These are phyloP conservation scores for Ictalurus furcatus DNA, from an alignment of 2,113 vertebrate genomes.

Conservation along the genomic window DNA sequence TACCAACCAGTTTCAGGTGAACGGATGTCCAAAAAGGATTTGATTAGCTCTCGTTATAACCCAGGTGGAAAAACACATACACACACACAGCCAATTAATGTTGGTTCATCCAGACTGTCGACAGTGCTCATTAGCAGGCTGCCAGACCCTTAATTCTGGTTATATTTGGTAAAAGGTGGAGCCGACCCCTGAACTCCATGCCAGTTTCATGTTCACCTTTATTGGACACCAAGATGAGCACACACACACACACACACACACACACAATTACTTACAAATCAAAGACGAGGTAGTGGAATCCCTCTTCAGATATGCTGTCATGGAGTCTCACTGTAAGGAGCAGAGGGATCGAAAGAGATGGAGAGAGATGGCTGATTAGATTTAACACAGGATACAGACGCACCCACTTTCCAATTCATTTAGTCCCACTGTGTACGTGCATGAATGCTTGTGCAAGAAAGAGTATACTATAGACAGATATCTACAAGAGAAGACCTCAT, in stretches of 20 bases:
- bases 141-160: slow-evolving; percentile 20
- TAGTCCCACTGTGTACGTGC: background rate
- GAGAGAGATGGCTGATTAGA: slow-evolving; percentile 34
- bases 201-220: background rate
- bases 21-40: background rate
- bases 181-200: background rate
- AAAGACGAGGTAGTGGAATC: slow-evolving; percentile 55
- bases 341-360: slow-evolving; percentile 4
- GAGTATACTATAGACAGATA: background rate
- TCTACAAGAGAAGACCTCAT: slow-evolving; percentile 21
- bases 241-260: slow-evolving; percentile 3
- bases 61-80: background rate
- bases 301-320: slow-evolving; percentile 57
- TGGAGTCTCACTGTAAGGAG: slow-evolving; percentile 48
- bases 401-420: slow-evolving; percentile 19
- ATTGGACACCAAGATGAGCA: slow-evolving; percentile 1
- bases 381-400: slow-evolving; percentile 22
- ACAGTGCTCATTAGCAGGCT: slow-evolving; percentile 34
- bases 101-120: slow-evolving; percentile 18
- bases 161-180: slow-evolving; percentile 35
- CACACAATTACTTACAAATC: slow-evolving; percentile 51
- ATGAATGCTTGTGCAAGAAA: background rate
- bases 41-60: background rate
- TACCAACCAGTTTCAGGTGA: background rate
- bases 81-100: slow-evolving; percentile 16